These are phyloP conservation scores for Drosophila subsilvestris DNA, from an alignment of 2,888 invertebrate species.

Conservation along the genomic window DNA sequence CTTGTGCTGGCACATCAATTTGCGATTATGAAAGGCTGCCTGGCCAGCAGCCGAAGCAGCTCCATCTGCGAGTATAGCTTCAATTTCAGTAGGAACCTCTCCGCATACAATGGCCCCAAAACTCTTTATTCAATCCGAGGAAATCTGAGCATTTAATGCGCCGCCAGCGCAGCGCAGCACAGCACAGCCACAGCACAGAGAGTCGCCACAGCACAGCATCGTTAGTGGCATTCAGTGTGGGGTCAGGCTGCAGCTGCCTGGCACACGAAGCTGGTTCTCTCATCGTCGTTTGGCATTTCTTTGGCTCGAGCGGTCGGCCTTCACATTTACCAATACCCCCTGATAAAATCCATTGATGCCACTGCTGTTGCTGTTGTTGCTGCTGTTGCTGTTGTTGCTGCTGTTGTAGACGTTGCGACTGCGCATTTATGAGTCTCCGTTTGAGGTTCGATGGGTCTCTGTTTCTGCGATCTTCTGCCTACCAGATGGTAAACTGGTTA, in stretches of 20 bases:
- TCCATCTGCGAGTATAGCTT: constrained; percentile 26
- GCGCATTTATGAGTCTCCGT: constrained; percentile 67
- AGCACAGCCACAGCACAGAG: constrained; percentile 33
- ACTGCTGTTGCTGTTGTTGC: constrained; percentile 41
- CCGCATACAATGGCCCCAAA: constrained; percentile 58
- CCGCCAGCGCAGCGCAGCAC: constrained; percentile 52
- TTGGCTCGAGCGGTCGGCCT: constrained; percentile 51
- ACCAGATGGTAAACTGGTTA: constrained; percentile 49
- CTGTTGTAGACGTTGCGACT: constrained; percentile 58
- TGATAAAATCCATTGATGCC: constrained; percentile 37
- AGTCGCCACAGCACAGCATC: constrained; percentile 51
- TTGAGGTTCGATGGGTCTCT: constrained; percentile 34
- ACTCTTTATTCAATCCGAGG: constrained; percentile 75
- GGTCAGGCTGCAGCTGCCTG: constrained; percentile 15
- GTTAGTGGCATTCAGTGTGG: constrained; percentile 56
- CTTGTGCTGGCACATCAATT: constrained; percentile 74
- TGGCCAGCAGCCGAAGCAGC: constrained; percentile 54
- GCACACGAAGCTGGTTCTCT: constrained; percentile 35
- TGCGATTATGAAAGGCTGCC: constrained; percentile 78
- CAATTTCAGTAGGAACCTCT: constrained; percentile 45
- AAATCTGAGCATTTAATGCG: constrained; percentile 75
- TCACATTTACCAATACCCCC: constrained; percentile 60
- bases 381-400: constrained; percentile 8
- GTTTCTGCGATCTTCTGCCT: constrained; percentile 36
- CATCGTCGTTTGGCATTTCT: constrained; percentile 53